Conservation (phyloP, 2,888 invertebrate genomes). For the Autographa gamma region DNA sequence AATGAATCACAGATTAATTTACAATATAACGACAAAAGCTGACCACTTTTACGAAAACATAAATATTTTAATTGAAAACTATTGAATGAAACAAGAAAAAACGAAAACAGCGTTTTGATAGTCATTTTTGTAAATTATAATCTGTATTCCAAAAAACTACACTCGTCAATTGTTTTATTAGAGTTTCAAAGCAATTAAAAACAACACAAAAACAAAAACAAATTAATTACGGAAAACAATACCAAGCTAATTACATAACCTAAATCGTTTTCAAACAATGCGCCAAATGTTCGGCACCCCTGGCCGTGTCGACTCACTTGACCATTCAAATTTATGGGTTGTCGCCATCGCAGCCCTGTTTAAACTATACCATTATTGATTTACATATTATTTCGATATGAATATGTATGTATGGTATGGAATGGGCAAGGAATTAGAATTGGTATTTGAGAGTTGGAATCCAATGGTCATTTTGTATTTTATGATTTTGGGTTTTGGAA, state of each 20-base stretch:
- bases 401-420: conserved; percentile 43
- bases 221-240: neutral
- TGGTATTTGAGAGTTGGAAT: neutral
- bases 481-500: neutral
- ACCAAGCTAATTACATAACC: conserved; percentile 10
- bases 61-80: too few species aligned
- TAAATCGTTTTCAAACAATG: conserved; percentile 14
- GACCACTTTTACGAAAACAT: too few species aligned
- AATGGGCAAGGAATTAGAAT: neutral
- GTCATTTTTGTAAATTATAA: too few species aligned
- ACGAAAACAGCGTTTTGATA: too few species aligned
- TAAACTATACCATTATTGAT: conserved; percentile 58
- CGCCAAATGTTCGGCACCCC: conserved; percentile 64
- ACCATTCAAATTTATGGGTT: conserved; percentile 85
- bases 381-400: conserved; percentile 57
- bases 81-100: too few species aligned
- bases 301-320: conserved; percentile 78
- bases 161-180: too few species aligned
- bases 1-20: too few species aligned
- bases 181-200: too few species aligned
- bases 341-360: conserved; percentile 67
- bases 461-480: neutral
- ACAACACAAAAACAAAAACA: too few species aligned
- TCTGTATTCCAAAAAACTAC: too few species aligned
- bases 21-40: too few species aligned